Evolutionary conservation across 1,140 invertebrate species (phyloP), one percentile per base, ranked within the genome.

Genomic region (Maniola jurtina): DNA sequence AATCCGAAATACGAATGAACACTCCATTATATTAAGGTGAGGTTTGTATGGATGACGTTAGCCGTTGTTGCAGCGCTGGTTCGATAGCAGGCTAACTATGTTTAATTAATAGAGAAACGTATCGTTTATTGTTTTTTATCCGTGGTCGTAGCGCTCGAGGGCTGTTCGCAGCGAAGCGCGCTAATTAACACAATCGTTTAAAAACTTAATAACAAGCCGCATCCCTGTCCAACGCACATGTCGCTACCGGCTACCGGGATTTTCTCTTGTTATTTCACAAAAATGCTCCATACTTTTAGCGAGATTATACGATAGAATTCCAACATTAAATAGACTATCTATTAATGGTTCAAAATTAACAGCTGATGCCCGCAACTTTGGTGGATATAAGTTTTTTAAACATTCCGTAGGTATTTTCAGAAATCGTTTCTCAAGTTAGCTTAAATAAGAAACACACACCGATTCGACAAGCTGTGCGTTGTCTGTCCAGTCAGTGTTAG

Each of bases 161-260:
- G 80, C 72, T 63, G 70, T 68, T 81, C 76, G 75, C 76, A 75
- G 80, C 71, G 76, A 78, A 81, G 79, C 76, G 71, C 78, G 80
- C 87, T 90, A 89, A 90, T 90, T 88, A 90, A 90, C 82, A 79
- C 86, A 87, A 87, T 87, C 84, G 85, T 84, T 89, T 88, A 83
- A 89, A 90, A 89, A 89, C 73, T 83, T 89, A 88, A 90, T 90
- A 90, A 90, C 84, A 84, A 80, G 78, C 81, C 72, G 69, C 69
- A 73, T 70, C 58, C 75, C 84, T 87, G 86, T 88, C 86, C 75
- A 76, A 76, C 65, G 82, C 88, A 90, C 73, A 73, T 88, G 88
- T 80, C 63, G 75, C 74, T 80, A 55, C 75, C 68, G 70, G 73
- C 72, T 71, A 66, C 72, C 56, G 66, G 58, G 36, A 68, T 72